phyloP scores from a whole-genome alignment of 2,113 vertebrate genomes.

The Malurus alboscapulatus region DNA sequence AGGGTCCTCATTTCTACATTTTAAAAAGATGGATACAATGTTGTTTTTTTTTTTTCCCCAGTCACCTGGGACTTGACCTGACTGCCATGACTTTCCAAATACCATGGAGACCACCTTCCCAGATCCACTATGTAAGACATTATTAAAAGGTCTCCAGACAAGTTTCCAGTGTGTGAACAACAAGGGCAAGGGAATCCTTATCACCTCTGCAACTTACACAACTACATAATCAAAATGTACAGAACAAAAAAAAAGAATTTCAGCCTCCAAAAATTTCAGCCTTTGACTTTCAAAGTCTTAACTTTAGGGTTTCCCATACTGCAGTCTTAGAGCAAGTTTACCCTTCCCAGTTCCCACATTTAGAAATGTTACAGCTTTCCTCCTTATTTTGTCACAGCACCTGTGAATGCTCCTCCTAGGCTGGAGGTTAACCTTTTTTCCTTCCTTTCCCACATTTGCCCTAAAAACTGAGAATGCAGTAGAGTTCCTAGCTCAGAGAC shows the following conservation, averaged over 20 bases:
- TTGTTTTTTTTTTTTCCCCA: background rate
- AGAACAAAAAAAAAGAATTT: background rate
- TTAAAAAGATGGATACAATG: background rate
- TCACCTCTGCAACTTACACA: background rate
- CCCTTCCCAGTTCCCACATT: background rate
- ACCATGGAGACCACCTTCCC: background rate
- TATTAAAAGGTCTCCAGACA: background rate
- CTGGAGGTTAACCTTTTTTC: background rate
- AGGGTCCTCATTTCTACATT: background rate
- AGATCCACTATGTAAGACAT: background rate
- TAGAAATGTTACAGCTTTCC: background rate
- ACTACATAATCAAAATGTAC: background rate
- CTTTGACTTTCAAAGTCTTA: background rate
- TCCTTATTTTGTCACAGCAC: background rate
- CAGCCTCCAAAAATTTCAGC: background rate
- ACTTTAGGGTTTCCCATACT: background rate
- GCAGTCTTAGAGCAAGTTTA: background rate
- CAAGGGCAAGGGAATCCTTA: background rate
- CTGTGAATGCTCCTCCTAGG: background rate
- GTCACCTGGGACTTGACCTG: background rate
- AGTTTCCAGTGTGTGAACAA: background rate
- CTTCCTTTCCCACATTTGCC: background rate
- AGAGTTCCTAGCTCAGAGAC: fast-evolving
- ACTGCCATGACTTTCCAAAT: background rate
- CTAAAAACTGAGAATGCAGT: background rate